A percentile compares a stretch with the other conserved stretches of the same genome.
phyloP scores from a whole-genome alignment of 2,888 invertebrate genomes.

The Drosophila flavopinicola region DNA sequence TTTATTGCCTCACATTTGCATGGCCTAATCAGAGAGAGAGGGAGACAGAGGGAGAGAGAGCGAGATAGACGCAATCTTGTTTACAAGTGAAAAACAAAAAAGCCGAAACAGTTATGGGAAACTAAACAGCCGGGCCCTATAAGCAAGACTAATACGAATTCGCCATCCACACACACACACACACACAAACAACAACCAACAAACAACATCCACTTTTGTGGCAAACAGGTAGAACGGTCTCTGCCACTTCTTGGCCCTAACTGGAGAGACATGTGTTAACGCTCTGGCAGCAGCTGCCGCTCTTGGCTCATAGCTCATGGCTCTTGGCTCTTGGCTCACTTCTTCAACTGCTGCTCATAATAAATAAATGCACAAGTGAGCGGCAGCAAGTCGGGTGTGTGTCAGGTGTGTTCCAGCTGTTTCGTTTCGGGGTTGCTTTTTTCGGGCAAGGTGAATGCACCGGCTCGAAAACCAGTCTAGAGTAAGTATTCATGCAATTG shows the following conservation, averaged over 20 bases:
- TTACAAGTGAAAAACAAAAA: constrained; percentile 76
- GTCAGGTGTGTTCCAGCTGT: constrained; percentile 62
- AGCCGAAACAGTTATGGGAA: constrained; percentile 47
- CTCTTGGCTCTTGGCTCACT: constrained; percentile 9
- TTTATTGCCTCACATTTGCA: constrained; percentile 64
- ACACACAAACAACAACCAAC: background rate
- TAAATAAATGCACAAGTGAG: constrained; percentile 45
- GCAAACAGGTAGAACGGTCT: constrained; percentile 41
- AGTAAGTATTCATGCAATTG: constrained; percentile 56
- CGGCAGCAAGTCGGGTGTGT: constrained; percentile 66
- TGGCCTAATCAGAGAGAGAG: constrained; percentile 55
- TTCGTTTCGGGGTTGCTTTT: constrained; percentile 55
- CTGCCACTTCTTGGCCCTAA: constrained; percentile 30
- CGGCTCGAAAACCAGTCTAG: constrained; percentile 45
- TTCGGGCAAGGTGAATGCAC: constrained; percentile 72
- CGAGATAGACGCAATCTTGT: constrained; percentile 48
- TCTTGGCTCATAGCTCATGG: constrained; percentile 23
- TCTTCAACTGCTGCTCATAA: constrained; percentile 52
- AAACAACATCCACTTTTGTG: constrained; percentile 46
- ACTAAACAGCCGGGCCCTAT: constrained; percentile 28
- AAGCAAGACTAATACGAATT: constrained; percentile 2
- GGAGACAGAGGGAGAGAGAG: background rate
- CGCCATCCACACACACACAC: constrained; percentile 9
- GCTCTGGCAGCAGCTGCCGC: constrained; percentile 42
- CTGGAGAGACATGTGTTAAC: constrained; percentile 38